A percentile compares a stretch with the other conserved stretches of the same genome.
These are phyloP conservation scores for Habrosyne pyritoides DNA, from an alignment of 2,888 invertebrate genomes.

Conservation along the genomic window DNA sequence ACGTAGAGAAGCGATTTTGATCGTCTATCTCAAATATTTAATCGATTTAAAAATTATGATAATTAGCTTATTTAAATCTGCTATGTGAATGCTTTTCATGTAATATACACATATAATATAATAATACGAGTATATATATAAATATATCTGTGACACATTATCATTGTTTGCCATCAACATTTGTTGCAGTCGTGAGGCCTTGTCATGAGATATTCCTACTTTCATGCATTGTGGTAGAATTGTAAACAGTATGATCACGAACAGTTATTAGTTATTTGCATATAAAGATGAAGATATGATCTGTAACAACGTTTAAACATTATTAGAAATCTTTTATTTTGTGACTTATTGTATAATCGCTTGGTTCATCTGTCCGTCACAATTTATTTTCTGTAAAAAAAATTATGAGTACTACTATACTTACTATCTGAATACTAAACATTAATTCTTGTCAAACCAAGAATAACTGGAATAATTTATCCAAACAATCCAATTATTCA, in stretches of 20 bases:
- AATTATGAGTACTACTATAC: no score
- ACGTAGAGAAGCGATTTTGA: no score
- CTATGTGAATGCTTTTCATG: no score
- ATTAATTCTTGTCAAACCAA: no score
- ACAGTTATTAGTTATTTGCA: not conserved
- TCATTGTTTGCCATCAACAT: not conserved
- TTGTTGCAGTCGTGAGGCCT: conserved; percentile 2
- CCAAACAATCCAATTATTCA: not conserved
- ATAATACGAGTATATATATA: no score
- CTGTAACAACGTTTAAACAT: not conserved
- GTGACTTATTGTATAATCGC: not conserved
- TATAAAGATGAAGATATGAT: not conserved
- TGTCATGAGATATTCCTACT: not conserved
- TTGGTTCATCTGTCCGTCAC: not conserved
- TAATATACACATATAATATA: no score
- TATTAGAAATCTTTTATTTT: not conserved
- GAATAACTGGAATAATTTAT: not conserved
- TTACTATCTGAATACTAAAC: no score
- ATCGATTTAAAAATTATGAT: no score
- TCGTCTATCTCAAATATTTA: no score
- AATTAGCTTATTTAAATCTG: not conserved
- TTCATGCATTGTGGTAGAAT: not conserved
- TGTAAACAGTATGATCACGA: not conserved
- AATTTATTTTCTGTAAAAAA: no score
- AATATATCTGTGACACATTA: not conserved